phyloP scores from a whole-genome alignment of 2,888 invertebrate genomes.

The Mesorhabditis belari region DNA sequence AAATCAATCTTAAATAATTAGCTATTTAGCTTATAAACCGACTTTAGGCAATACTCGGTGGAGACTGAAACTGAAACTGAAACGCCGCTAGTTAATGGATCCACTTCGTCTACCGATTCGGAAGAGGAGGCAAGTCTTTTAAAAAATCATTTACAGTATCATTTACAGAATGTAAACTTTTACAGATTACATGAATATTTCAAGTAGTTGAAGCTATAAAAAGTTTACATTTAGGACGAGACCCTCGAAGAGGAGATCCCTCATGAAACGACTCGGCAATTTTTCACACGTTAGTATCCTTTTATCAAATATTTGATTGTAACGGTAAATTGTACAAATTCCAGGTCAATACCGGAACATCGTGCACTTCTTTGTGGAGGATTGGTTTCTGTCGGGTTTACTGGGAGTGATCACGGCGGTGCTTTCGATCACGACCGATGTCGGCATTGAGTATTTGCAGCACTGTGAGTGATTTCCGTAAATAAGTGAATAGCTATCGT shows the following conservation, averaged over 20 bases:
- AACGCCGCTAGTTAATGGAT: not conserved
- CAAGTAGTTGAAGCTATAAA: not conserved
- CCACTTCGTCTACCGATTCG: not conserved
- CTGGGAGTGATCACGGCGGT: constrained; percentile 57
- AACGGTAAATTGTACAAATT: constrained; percentile 6
- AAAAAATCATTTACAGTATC: too few relatives aligned
- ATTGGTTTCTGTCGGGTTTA: constrained; percentile 57
- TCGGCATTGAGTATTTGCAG: constrained; percentile 48
- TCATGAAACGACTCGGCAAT: not conserved
- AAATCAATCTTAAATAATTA: too few relatives aligned
- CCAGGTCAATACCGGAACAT: constrained; percentile 43
- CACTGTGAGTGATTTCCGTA: constrained; percentile 35
- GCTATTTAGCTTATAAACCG: too few relatives aligned
- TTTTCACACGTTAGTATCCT: not conserved
- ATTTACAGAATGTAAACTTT: too few relatives aligned
- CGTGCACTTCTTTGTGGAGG: constrained; percentile 54
- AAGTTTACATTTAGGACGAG: not conserved
- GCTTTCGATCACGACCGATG: constrained; percentile 46
- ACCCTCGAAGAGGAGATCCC: not conserved
- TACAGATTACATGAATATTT: not conserved
- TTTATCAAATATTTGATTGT: not conserved
- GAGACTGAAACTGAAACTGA: too few relatives aligned
- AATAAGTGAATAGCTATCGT: too few relatives aligned
- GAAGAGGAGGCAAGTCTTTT: not conserved
- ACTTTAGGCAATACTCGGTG: too few relatives aligned